Conservation (phyloP, 2,113 vertebrate species). For the Macquaria ambigua region DNA sequence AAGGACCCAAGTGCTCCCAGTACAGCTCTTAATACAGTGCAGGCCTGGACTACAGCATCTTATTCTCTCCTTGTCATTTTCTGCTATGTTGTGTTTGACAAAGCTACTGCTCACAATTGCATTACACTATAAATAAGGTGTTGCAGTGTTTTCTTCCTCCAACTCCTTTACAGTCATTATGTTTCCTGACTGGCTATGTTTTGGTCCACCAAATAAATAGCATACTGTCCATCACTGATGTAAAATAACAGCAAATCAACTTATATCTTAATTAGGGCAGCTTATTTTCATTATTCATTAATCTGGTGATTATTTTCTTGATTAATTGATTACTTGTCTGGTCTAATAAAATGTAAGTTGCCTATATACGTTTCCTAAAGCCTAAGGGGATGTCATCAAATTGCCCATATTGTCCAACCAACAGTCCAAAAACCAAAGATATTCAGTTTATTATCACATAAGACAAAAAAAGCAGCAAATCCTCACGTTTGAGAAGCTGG, state of each 20-base stretch:
- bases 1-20: conserved; percentile 23
- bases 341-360: neutral
- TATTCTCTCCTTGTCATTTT: neutral
- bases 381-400: neutral
- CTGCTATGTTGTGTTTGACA: neutral
- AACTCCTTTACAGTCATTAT: neutral
- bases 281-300: neutral
- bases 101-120: neutral
- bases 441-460: neutral
- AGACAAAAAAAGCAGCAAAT: neutral
- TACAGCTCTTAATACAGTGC: conserved; percentile 26
- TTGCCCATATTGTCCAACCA: neutral
- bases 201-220: neutral
- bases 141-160: neutral
- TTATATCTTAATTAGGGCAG: neutral
- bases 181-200: neutral
- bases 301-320: neutral
- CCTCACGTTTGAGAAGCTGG: neutral
- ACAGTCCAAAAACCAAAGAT: neutral
- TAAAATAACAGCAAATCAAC: neutral
- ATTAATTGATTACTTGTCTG: neutral
- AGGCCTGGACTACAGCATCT: neutral
- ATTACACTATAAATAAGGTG: neutral
- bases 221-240: neutral
- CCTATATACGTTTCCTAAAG: neutral